phyloP scores from a whole-genome alignment of 1,140 invertebrate genomes.

The Papilio helenus region DNA sequence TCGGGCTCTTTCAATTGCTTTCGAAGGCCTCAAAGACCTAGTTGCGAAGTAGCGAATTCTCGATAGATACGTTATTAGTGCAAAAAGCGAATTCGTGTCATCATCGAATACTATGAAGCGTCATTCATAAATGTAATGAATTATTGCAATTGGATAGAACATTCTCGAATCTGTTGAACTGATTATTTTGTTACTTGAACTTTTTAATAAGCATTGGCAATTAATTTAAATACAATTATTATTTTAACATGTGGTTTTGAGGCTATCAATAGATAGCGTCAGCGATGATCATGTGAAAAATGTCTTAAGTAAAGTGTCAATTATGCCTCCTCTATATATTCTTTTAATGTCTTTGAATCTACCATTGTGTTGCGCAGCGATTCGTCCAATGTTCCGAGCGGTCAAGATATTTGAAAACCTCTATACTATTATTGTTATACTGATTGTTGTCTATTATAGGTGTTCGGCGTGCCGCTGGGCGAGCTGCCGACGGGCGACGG shows the following conservation, averaged over 20 bases:
- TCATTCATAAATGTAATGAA: slow-evolving; percentile 2
- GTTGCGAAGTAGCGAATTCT: slow-evolving; percentile 25
- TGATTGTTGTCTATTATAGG: slow-evolving; percentile 62
- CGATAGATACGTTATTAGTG: slow-evolving; percentile 34
- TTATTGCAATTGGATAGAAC: neutral
- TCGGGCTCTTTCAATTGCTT: slow-evolving; percentile 31
- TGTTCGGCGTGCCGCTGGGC: slow-evolving; percentile 91
- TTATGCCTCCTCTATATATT: too few species aligned
- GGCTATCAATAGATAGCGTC: too few species aligned
- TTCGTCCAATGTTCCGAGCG: too few species aligned
- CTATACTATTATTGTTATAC: neutral
- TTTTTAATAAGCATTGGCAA: too few species aligned
- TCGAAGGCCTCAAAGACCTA: slow-evolving; percentile 31
- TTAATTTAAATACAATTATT: too few species aligned
- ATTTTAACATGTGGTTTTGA: too few species aligned
- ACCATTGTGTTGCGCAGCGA: too few species aligned
- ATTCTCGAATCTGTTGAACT: neutral
- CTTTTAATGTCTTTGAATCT: too few species aligned
- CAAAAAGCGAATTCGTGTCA: slow-evolving; percentile 11
- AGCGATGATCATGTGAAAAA: too few species aligned
- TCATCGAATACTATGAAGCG: neutral
- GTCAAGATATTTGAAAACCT: too few species aligned
- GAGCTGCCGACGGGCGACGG: slow-evolving; percentile 89
- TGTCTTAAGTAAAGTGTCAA: too few species aligned
- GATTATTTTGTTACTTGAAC: too few species aligned